Evolutionary conservation across 2,797 vertebrate genomes (phyloP).

Genomic region (Hirundo rustica): DNA sequence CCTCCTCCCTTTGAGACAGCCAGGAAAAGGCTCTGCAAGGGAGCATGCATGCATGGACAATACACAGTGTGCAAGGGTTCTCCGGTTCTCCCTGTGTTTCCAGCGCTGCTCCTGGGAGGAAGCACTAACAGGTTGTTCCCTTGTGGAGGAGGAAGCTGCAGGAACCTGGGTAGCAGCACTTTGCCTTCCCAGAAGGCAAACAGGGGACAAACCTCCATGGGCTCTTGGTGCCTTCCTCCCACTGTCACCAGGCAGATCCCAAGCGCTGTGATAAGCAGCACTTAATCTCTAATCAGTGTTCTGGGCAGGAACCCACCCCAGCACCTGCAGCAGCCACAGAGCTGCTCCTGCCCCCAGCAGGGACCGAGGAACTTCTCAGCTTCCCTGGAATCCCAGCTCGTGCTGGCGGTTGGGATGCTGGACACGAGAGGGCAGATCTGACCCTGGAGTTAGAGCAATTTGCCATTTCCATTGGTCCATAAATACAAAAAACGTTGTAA

Average conservation of each 20-base stretch:
- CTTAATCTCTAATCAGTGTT: background rate
- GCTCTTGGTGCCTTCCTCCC: background rate
- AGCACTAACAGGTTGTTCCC: background rate
- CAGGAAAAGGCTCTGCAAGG: background rate
- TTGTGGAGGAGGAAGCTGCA: accelerated
- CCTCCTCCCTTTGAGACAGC: background rate
- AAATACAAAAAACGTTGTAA: background rate
- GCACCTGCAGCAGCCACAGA: conserved; percentile 1
- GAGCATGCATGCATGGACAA: background rate
- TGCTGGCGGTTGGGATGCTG: background rate
- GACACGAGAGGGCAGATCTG: background rate
- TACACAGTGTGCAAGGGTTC: background rate
- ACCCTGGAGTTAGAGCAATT: background rate
- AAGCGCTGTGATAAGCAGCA: background rate
- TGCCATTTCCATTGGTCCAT: background rate
- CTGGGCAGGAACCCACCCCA: background rate
- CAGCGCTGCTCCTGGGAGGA: background rate
- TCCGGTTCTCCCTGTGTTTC: background rate
- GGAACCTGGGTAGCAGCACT: background rate
- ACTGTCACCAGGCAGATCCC: background rate
- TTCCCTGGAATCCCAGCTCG: background rate
- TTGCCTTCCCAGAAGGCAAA: background rate
- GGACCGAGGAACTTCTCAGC: background rate
- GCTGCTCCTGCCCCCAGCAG: background rate
- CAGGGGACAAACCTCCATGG: accelerated